Percentiles rank a stretch among this genome's conserved stretches.
Conservation (phyloP, 2,888 invertebrate species). For the Eupithecia exiguata region DNA sequence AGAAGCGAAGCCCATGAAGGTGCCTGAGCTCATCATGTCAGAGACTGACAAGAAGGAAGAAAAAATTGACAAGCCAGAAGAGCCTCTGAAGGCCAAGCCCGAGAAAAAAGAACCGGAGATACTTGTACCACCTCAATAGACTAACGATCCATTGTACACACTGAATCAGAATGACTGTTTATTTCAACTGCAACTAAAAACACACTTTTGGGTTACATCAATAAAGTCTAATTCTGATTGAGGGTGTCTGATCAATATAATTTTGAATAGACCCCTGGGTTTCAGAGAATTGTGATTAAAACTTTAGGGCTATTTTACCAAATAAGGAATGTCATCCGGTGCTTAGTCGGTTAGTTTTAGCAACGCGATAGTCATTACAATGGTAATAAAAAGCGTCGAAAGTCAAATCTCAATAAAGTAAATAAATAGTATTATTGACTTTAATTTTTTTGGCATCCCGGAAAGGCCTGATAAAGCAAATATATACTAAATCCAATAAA, state of each 20-base stretch:
- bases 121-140: constrained; percentile 38
- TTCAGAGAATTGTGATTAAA: constrained; percentile 45
- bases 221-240: constrained; percentile 29
- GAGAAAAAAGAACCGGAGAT: constrained; percentile 45
- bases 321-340: constrained; percentile 63
- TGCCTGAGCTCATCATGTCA: constrained; percentile 77
- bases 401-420: constrained; percentile 61
- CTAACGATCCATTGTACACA: constrained; percentile 26
- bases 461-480: background rate
- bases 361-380: constrained; percentile 64
- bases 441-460: constrained; percentile 28
- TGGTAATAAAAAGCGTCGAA: constrained; percentile 54
- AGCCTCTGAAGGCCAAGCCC: constrained; percentile 34
- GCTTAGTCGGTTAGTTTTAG: constrained; percentile 56
- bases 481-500: too few species aligned
- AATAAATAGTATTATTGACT: constrained; percentile 39
- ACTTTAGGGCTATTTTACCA: constrained; percentile 73
- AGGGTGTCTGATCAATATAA: constrained; percentile 38
- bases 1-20: constrained; percentile 63
- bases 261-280: constrained; percentile 34
- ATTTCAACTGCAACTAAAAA: background rate
- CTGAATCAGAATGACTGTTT: constrained; percentile 29
- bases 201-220: background rate
- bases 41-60: constrained; percentile 66
- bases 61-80: constrained; percentile 55